Conservation (phyloP, 2,113 vertebrate species). For the Hepsetus odoe region DNA sequence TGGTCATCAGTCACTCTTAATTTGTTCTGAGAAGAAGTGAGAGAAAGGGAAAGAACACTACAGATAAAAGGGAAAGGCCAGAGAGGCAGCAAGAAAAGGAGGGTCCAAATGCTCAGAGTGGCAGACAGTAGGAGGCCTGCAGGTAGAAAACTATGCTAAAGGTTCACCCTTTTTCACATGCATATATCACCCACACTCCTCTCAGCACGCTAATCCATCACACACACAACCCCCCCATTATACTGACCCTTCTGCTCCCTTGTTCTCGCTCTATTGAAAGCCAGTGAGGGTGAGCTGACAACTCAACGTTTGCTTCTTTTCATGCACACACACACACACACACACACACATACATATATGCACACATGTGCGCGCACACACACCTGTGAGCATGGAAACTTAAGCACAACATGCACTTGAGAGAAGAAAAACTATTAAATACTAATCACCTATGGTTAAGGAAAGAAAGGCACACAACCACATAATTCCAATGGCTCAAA, state of each 20-base stretch:
- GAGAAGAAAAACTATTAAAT: neutral
- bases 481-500: neutral
- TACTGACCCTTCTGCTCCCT: constrained; percentile 60
- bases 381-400: constrained; percentile 26
- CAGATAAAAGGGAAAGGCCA: neutral
- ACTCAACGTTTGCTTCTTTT: constrained; percentile 43
- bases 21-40: neutral
- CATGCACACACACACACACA: constrained; percentile 16
- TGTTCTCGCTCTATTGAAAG: constrained; percentile 76
- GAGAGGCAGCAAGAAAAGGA: neutral
- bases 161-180: constrained; percentile 27
- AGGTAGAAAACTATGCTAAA: constrained; percentile 39
- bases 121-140: constrained; percentile 4
- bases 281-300: constrained; percentile 72
- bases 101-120: neutral
- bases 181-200: constrained; percentile 48
- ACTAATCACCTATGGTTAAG: constrained; percentile 48
- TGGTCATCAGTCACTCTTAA: constrained; percentile 38
- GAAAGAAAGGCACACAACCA: constrained; percentile 8
- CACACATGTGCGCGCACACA: too few relatives aligned
- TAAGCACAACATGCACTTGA: neutral
- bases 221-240: constrained; percentile 34
- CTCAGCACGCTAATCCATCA: constrained; percentile 76
- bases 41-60: neutral
- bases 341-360: too few relatives aligned